Conservation (phyloP, 2,797 vertebrate species). For the Aselliscus stoliczkanus region DNA sequence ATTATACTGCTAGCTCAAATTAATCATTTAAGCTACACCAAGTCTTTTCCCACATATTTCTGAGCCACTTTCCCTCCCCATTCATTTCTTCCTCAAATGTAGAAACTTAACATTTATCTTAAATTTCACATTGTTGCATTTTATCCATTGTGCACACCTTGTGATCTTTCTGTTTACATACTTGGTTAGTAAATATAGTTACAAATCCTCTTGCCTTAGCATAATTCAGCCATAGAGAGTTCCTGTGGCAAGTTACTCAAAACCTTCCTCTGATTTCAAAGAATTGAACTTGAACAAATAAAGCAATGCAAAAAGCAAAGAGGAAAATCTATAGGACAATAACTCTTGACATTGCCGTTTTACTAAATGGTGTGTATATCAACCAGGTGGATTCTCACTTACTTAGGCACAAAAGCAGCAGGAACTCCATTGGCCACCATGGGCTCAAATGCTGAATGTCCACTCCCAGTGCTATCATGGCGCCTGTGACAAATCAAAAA, state of each 20-base stretch:
- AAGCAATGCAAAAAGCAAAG: not conserved
- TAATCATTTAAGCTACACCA: not conserved
- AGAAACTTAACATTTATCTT: not conserved
- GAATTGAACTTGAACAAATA: not conserved
- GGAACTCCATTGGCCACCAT: constrained; percentile 90
- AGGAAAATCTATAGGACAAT: not conserved
- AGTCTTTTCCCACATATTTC: not conserved
- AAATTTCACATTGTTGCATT: not conserved
- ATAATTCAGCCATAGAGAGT: not conserved
- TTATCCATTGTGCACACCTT: not conserved
- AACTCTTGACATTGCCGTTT: not conserved
- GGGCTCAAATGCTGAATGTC: constrained; percentile 90
- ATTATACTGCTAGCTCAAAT: not conserved
- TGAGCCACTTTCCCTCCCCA: not conserved
- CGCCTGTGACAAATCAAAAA: constrained; percentile 82
- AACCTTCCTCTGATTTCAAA: not conserved
- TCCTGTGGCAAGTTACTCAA: not conserved
- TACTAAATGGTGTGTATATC: not conserved
- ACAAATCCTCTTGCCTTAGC: not conserved
- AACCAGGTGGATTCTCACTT: constrained; percentile 65
- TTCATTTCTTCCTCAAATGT: not conserved
- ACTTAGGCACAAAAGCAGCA: constrained; percentile 92
- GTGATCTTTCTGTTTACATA: not conserved
- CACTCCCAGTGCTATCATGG: constrained; percentile 90
- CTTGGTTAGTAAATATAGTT: not conserved